phyloP scores from a whole-genome alignment of 2,797 vertebrate genomes.

The Lacerta bilineata region DNA sequence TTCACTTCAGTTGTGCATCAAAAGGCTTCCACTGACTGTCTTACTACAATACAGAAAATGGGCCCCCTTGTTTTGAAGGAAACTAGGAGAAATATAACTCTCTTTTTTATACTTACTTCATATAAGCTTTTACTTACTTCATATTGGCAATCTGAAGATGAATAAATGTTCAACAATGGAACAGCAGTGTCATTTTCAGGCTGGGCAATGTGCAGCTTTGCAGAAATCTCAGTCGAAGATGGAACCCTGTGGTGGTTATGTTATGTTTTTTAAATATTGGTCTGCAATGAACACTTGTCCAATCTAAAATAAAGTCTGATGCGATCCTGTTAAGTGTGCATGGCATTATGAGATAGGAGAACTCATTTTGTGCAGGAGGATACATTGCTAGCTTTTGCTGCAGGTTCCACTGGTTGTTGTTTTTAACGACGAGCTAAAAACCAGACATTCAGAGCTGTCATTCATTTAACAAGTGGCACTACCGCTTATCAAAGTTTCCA shows the following conservation, averaged over 20 bases:
- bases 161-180: constrained; percentile 88
- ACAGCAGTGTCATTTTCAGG: constrained; percentile 83
- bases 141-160: constrained; percentile 93
- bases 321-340: background rate
- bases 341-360: background rate
- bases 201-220: constrained; percentile 90
- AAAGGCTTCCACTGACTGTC: background rate
- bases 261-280: background rate
- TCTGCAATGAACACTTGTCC: background rate
- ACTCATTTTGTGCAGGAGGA: background rate
- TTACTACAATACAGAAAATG: background rate
- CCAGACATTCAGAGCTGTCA: background rate
- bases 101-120: background rate
- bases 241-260: constrained; percentile 83
- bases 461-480: background rate
- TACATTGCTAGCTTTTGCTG: background rate
- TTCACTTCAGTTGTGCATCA: background rate
- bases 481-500: background rate
- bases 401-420: background rate
- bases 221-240: constrained; percentile 88
- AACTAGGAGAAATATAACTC: background rate
- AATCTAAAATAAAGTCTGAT: background rate
- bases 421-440: background rate
- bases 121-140: constrained; percentile 82
- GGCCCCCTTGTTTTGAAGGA: background rate